These are phyloP conservation scores for Formica exsecta DNA, from an alignment of 1,140 invertebrate genomes.

Conservation along the genomic window DNA sequence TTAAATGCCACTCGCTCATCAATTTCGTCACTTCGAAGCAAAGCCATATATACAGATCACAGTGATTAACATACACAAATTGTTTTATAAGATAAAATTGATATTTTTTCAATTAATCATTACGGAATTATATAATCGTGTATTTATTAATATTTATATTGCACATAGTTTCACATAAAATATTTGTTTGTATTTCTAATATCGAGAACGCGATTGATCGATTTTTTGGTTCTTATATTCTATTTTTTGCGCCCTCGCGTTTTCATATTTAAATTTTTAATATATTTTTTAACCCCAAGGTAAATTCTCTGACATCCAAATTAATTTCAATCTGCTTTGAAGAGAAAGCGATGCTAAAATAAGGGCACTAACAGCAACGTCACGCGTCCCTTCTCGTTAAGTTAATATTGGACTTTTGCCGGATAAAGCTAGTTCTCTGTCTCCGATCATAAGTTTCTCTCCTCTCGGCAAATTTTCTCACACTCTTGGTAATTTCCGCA, in stretches of 20 bases:
- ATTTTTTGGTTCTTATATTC: background rate
- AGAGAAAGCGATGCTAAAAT: slow-evolving; percentile 8
- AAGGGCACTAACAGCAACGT: background rate
- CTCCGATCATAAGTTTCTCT: slow-evolving; percentile 17
- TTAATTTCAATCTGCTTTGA: slow-evolving; percentile 34
- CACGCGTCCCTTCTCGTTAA: slow-evolving; percentile 65
- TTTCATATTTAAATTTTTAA: background rate
- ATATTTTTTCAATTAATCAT: background rate
- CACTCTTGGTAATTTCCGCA: slow-evolving; percentile 17
- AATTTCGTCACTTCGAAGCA: slow-evolving; percentile 16
- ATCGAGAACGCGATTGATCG: background rate
- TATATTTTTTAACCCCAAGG: background rate
- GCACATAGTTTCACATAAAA: background rate
- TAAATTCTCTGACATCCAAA: background rate
- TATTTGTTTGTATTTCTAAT: background rate
- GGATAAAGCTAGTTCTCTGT: slow-evolving; percentile 42
- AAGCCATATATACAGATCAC: background rate
- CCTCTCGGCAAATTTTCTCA: background rate
- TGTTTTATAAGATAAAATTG: background rate
- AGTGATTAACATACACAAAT: slow-evolving; percentile 8
- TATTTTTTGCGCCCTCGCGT: background rate
- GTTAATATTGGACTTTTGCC: slow-evolving; percentile 74
- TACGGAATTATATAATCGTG: background rate
- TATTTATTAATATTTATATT: background rate
- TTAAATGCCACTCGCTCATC: slow-evolving; percentile 19